Conservation (phyloP, 2,888 invertebrate genomes). For the Luffia ferchaultella region DNA sequence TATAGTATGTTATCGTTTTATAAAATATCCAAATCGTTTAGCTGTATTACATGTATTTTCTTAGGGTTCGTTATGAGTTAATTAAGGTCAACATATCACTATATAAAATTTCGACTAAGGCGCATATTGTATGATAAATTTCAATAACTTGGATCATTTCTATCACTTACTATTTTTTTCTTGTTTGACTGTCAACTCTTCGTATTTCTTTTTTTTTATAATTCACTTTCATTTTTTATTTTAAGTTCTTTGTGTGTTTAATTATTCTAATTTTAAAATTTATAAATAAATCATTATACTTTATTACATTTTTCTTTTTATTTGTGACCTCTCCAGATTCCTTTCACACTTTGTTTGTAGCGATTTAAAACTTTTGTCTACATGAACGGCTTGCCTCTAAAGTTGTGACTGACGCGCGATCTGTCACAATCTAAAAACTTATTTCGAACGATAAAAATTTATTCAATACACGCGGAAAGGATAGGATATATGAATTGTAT, state of each 20-base stretch:
- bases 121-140: slow-evolving; percentile 24
- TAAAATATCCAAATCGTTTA: slow-evolving; percentile 40
- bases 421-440: not conserved
- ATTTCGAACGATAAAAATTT: not conserved
- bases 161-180: not conserved
- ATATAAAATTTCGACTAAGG: slow-evolving; percentile 43
- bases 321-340: slow-evolving; percentile 26
- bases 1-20: slow-evolving; percentile 46
- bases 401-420: slow-evolving; percentile 23
- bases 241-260: slow-evolving; percentile 63
- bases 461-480: not conserved
- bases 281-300: slow-evolving; percentile 64
- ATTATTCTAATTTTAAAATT: slow-evolving; percentile 62
- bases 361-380: too few relatives aligned
- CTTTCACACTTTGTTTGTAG: too few relatives aligned
- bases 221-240: slow-evolving; percentile 54
- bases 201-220: slow-evolving; percentile 38
- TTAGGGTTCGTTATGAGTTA: slow-evolving; percentile 28
- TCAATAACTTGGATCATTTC: slow-evolving; percentile 17
- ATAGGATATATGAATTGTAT: slow-evolving; percentile 28
- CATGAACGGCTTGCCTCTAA: too few relatives aligned
- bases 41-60: slow-evolving; percentile 33
- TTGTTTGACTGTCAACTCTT: slow-evolving; percentile 14
- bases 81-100: slow-evolving; percentile 55
- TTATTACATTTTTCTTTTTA: slow-evolving; percentile 50